Evolutionary conservation across 2,888 invertebrate species (phyloP).

Genomic region (Stenolophus ochropezus): DNA sequence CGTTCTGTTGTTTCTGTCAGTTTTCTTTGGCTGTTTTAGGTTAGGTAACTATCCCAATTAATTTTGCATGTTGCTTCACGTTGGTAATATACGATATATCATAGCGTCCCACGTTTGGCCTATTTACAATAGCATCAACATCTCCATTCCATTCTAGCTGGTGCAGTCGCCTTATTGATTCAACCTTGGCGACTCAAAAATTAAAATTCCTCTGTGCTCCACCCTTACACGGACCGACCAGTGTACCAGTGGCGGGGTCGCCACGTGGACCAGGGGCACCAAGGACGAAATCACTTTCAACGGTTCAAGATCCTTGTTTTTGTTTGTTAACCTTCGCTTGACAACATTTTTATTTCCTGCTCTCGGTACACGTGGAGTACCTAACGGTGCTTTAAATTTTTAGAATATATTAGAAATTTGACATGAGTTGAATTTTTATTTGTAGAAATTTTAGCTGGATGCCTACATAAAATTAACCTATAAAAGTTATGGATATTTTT

Average conservation of each 20-base stretch:
- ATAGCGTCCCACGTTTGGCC: slow-evolving; percentile 1
- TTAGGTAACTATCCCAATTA: background rate
- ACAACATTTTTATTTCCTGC: slow-evolving; percentile 19
- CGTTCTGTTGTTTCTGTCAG: too few species aligned
- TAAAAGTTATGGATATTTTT: too few species aligned
- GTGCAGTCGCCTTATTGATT: background rate
- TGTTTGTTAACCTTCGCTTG: slow-evolving; percentile 15
- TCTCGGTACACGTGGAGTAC: background rate
- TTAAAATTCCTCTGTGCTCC: slow-evolving; percentile 36
- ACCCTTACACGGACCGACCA: slow-evolving; percentile 19
- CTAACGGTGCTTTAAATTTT: background rate
- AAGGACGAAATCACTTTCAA: slow-evolving; percentile 17
- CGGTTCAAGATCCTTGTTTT: slow-evolving; percentile 31
- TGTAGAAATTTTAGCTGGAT: background rate
- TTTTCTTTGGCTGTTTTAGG: too few species aligned
- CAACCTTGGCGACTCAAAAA: slow-evolving; percentile 43
- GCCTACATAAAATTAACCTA: too few species aligned
- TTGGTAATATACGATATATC: background rate
- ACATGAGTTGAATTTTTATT: slow-evolving; percentile 2
- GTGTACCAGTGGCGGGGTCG: background rate
- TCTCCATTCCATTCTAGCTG: slow-evolving; percentile 5
- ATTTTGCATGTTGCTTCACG: background rate
- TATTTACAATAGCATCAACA: slow-evolving; percentile 10
- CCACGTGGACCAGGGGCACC: slow-evolving; percentile 2
- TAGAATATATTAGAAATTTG: slow-evolving; percentile 10